Percentiles rank a stretch among this genome's conserved stretches.
Conservation (phyloP, 92 coral and sea anemone genomes). For the Bergia puertoricense region DNA sequence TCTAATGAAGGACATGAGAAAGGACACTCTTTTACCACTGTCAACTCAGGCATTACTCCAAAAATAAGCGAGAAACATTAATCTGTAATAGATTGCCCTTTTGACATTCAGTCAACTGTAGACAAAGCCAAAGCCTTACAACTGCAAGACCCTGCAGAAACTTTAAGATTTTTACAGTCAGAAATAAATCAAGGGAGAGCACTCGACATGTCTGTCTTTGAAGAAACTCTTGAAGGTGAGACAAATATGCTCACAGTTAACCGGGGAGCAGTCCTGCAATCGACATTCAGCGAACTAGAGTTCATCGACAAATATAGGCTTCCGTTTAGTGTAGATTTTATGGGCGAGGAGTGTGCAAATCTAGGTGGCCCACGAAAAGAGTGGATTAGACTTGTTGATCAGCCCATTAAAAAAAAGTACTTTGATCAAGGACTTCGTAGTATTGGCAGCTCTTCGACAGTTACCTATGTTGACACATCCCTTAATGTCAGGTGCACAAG, state of each 20-base stretch:
- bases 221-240: constrained; percentile 56
- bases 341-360: constrained; percentile 71
- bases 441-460: constrained; percentile 6
- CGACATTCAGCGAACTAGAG: constrained; percentile 70
- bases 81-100: not conserved
- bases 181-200: constrained; percentile 41
- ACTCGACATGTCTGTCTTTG: constrained; percentile 50
- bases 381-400: not conserved
- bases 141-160: constrained; percentile 1
- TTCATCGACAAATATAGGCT: constrained; percentile 45
- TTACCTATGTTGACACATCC: not conserved
- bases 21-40: too few relatives aligned
- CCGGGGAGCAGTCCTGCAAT: constrained; percentile 52
- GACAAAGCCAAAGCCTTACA: not conserved
- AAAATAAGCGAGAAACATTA: too few relatives aligned
- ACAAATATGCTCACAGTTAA: constrained; percentile 56
- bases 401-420: not conserved
- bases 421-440: not conserved
- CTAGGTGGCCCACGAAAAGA: constrained; percentile 64
- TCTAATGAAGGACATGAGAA: too few relatives aligned
- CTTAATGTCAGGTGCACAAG: not conserved
- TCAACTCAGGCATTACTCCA: too few relatives aligned
- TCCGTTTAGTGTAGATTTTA: constrained; percentile 64
- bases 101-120: not conserved
- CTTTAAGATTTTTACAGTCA: not conserved